Percentiles rank a stretch among this genome's conserved stretches.
These are phyloP conservation scores for Clarias batrachus DNA, from an alignment of 2,113 vertebrate genomes.

Conservation along the genomic window DNA sequence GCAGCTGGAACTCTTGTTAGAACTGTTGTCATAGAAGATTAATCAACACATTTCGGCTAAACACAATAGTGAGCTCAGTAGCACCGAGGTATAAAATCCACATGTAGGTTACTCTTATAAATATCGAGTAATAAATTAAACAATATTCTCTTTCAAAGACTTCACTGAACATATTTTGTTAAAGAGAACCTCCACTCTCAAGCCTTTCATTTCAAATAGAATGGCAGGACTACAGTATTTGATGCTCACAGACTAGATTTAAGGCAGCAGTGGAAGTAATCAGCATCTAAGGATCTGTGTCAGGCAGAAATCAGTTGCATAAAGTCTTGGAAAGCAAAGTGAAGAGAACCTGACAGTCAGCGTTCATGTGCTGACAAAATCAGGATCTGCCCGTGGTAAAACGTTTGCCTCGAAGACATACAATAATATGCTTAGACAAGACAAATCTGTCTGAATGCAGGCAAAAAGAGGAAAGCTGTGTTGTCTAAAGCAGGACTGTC, in stretches of 20 bases:
- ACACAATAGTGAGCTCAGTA: not conserved
- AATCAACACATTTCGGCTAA: not conserved
- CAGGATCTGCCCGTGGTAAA: conserved; percentile 47
- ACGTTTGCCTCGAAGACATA: conserved; percentile 46
- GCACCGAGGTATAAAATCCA: not conserved
- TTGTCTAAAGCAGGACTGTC: conserved; percentile 44
- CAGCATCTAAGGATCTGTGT: conserved; percentile 8
- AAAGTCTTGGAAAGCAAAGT: conserved; percentile 23
- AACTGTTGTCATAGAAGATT: not conserved
- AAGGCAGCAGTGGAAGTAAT: conserved; percentile 1
- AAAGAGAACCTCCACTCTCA: not conserved
- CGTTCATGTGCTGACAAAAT: conserved; percentile 49
- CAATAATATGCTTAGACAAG: conserved; percentile 46
- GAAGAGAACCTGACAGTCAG: conserved; percentile 44
- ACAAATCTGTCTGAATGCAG: conserved; percentile 44
- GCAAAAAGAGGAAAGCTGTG: conserved; percentile 37
- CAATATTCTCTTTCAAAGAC: not conserved
- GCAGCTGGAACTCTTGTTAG: not conserved
- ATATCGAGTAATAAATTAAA: not conserved
- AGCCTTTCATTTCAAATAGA: too few relatives aligned
- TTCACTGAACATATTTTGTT: not conserved
- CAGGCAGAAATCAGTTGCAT: conserved; percentile 24
- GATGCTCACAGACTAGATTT: not conserved
- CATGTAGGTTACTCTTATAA: not conserved
- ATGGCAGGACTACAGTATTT: not conserved